Base-by-base conservation (phyloP, 2,888 invertebrate species). In the Apamea epomidion region DNA sequence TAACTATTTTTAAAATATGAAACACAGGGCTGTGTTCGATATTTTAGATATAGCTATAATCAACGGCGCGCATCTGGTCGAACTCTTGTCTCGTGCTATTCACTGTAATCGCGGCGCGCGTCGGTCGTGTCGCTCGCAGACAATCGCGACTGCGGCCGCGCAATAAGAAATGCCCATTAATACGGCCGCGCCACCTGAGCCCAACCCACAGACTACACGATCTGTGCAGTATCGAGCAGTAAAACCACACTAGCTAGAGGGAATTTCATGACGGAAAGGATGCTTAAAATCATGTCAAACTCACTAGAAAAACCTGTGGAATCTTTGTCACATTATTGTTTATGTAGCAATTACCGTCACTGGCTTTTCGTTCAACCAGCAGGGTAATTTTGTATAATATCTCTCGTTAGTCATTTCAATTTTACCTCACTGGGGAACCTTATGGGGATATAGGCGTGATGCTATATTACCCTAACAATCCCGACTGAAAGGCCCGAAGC, bases 111-210 rank as follows among this genome's bases (percentile, higher is more conserved):
- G 78, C 54, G 29, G n/a, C 60, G 51, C 21, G 51, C n/a, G 45
- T n/a, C 25, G 16, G n/a, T 42, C 48, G 80, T 48, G 58, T 81
- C 45, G 32, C 48, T 18, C 51, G 70, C 84, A 84, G 76, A 80
- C 87, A 75, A 58, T 72, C 80, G 76, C 65, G 51, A 60, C 54
- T 74, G 69, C 72, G 76, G 69, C 29, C 62, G 74, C 73, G 89
- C 82, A 87, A 86, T 90, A 88, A 90, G 80, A 82, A 80, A 84
- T 75, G 88, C 77, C 82, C 84, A 88, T 90, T 87, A 90, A 74
- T 74, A 79, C 67, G 37, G 74, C 25, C 72, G 73, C 29, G 71
- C 73, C 89, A 88, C 85, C 89, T 90, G 90, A 80, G 84, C 76
- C 82, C 21, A 67, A 29, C 73, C 69, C n/a, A n/a, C 48, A 67